These are phyloP conservation scores for Aplodontia rufa DNA, from an alignment of 2,113 vertebrate genomes.

Conservation along the genomic window DNA sequence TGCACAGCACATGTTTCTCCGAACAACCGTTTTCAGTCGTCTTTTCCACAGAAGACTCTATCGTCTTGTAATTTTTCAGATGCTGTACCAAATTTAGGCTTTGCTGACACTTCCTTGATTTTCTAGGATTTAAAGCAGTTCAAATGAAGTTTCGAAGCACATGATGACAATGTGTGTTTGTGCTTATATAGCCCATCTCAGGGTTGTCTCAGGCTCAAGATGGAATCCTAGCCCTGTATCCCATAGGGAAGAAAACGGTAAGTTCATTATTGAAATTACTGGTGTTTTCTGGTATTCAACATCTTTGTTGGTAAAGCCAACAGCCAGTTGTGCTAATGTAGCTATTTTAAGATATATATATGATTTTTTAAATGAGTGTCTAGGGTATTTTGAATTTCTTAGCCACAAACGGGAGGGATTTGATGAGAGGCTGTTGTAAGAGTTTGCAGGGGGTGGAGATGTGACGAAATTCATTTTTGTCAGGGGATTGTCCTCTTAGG, in stretches of 20 bases:
- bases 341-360: slow-evolving; percentile 14
- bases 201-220: slow-evolving; percentile 36
- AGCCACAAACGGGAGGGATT: background rate
- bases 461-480: background rate
- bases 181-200: slow-evolving; percentile 7
- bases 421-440: background rate
- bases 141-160: slow-evolving; percentile 50
- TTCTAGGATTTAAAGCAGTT: slow-evolving; percentile 68
- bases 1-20: slow-evolving; percentile 44
- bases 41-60: slow-evolving; percentile 47
- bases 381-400: background rate
- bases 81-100: slow-evolving; percentile 71
- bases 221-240: background rate
- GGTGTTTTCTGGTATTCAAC: background rate
- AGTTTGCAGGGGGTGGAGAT: background rate
- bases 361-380: background rate
- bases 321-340: background rate
- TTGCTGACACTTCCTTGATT: slow-evolving; percentile 64
- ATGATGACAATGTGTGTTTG: slow-evolving; percentile 52
- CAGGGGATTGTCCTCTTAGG: background rate
- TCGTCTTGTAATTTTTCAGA: slow-evolving; percentile 69
- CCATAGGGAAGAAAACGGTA: background rate
- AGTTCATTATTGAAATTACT: background rate
- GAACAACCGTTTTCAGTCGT: background rate
- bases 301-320: background rate